Percentiles rank a stretch among this genome's conserved stretches.
These are phyloP conservation scores for Orchesellides sinensis DNA, from an alignment of 2,888 invertebrate genomes.

Conservation along the genomic window DNA sequence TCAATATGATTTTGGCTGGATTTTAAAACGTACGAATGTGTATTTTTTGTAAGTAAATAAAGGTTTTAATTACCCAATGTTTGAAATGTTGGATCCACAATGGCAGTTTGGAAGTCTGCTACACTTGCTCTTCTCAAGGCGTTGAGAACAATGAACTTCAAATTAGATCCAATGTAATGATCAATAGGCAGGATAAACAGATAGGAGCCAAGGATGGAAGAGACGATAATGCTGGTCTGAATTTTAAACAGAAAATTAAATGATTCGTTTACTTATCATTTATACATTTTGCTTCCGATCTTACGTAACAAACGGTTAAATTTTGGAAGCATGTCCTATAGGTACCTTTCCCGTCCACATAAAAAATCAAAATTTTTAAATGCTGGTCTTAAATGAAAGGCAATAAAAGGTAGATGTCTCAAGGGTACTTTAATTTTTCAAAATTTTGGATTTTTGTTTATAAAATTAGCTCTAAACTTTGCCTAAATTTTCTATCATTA, in stretches of 20 bases:
- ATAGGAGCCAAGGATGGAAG: slow-evolving; percentile 83
- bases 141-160: slow-evolving; percentile 85
- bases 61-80: slow-evolving; percentile 62
- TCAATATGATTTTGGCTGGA: too few relatives aligned
- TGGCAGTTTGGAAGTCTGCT: slow-evolving; percentile 80
- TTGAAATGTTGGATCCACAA: slow-evolving; percentile 82
- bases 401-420: not conserved
- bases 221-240: slow-evolving; percentile 81
- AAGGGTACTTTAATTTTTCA: too few relatives aligned
- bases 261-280: not conserved
- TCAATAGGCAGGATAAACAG: slow-evolving; percentile 82
- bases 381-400: not conserved
- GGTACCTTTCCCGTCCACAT: too few relatives aligned
- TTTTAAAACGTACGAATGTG: not conserved
- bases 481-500: too few relatives aligned
- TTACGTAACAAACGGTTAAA: too few relatives aligned
- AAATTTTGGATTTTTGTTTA: too few relatives aligned
- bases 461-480: too few relatives aligned
- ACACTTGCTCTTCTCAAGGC: slow-evolving; percentile 82
- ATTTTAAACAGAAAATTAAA: slow-evolving; percentile 53
- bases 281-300: too few relatives aligned
- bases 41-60: too few relatives aligned
- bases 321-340: too few relatives aligned
- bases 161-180: slow-evolving; percentile 82
- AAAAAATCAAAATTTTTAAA: not conserved